Conservation (phyloP, 2,888 invertebrate species). For the Drosophila nr. medialis region DNA sequence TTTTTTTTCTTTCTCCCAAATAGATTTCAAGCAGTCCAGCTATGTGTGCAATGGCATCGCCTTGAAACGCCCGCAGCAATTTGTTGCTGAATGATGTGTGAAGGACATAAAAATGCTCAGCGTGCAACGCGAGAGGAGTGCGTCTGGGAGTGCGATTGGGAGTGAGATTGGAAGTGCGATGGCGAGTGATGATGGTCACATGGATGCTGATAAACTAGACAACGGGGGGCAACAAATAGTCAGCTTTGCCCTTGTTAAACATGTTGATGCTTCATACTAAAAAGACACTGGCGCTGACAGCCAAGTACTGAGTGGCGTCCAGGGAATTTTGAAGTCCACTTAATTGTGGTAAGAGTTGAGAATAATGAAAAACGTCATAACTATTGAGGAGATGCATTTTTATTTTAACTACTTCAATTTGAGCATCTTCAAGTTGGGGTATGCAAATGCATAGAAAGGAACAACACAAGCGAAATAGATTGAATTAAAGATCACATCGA, state of each 20-base stretch:
- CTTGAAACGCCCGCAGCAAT: slow-evolving; percentile 76
- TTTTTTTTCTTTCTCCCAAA: slow-evolving; percentile 51
- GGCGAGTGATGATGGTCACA: not conserved
- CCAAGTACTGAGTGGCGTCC: slow-evolving; percentile 25
- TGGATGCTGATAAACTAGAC: slow-evolving; percentile 59
- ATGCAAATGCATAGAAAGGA: not conserved
- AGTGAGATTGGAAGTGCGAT: slow-evolving; percentile 7
- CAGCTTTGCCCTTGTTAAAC: slow-evolving; percentile 50
- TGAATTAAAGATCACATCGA: no score
- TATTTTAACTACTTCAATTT: not conserved
- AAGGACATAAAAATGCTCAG: slow-evolving; percentile 75
- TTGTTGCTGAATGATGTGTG: slow-evolving; percentile 81
- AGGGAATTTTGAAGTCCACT: slow-evolving; percentile 17
- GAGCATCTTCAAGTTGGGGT: not conserved
- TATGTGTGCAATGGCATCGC: slow-evolving; percentile 37
- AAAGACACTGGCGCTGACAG: slow-evolving; percentile 43
- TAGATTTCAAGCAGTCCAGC: slow-evolving; percentile 69
- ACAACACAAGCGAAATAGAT: no score
- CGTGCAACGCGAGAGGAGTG: slow-evolving; percentile 12
- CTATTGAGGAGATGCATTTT: not conserved
- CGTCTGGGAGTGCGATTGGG: slow-evolving; percentile 7
- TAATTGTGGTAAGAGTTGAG: not conserved
- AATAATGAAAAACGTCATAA: not conserved
- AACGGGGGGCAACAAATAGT: slow-evolving; percentile 60
- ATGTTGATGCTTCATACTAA: slow-evolving; percentile 64